A percentile compares a stretch with the other conserved stretches of the same genome.
These are phyloP conservation scores for Trididemnum clinides DNA, from an alignment of 23 tunicate species.

Conservation along the genomic window DNA sequence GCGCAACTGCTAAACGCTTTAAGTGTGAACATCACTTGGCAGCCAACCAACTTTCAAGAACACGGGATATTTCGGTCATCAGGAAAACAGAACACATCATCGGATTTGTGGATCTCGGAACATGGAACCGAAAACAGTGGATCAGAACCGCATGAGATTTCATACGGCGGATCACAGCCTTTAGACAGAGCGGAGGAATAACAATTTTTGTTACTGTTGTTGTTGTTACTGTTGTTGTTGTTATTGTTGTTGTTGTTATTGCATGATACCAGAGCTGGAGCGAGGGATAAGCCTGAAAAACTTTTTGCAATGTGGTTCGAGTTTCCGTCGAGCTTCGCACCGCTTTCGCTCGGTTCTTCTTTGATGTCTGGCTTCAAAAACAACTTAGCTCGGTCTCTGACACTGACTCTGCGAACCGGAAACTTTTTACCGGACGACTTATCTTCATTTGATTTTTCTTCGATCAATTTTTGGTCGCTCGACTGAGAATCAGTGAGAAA, in stretches of 20 bases:
- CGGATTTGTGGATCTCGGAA: too few species aligned
- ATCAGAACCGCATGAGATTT: too few species aligned
- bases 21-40: too few species aligned
- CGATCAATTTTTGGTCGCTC: background rate
- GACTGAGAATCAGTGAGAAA: slow-evolving; percentile 19
- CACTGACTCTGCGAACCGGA: slow-evolving; percentile 36
- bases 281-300: background rate
- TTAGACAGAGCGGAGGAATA: too few species aligned
- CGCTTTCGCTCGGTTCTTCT: slow-evolving; percentile 40
- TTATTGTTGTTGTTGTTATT: background rate
- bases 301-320: background rate
- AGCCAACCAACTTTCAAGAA: too few species aligned
- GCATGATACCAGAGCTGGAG: slow-evolving; percentile 6
- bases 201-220: too few species aligned
- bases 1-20: too few species aligned
- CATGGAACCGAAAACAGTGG: too few species aligned
- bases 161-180: too few species aligned
- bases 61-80: too few species aligned
- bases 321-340: background rate
- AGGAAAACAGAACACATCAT: too few species aligned
- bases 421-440: background rate
- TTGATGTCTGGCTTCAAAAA: slow-evolving; percentile 60
- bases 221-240: too few species aligned
- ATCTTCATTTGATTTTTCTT: background rate
- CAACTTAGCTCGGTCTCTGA: slow-evolving; percentile 60